These are phyloP conservation scores for Caloenas nicobarica DNA, from an alignment of 2,113 vertebrate species.

Conservation along the genomic window DNA sequence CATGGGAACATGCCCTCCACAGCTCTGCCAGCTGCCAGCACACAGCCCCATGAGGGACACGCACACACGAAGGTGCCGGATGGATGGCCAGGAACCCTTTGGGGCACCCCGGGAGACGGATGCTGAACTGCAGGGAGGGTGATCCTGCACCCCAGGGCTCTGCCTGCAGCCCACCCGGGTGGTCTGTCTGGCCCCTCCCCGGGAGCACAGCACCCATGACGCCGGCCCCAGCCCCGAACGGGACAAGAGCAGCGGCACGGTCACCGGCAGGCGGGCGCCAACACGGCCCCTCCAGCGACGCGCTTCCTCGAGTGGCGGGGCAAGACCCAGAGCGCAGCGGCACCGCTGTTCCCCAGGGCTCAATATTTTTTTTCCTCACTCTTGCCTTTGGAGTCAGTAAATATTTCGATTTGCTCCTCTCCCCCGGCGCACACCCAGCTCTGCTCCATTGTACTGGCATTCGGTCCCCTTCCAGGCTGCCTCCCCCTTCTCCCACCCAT, in stretches of 20 bases:
- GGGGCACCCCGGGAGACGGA: not conserved
- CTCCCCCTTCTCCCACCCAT: not conserved
- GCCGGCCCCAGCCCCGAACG: not conserved
- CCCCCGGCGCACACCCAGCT: not conserved
- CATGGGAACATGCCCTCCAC: fast-evolving
- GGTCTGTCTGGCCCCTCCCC: not conserved
- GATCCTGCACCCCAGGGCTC: fast-evolving
- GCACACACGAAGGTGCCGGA: not conserved
- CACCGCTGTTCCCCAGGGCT: not conserved
- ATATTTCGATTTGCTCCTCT: slow-evolving; percentile 36
- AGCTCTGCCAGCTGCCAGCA: not conserved
- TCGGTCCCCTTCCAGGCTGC: not conserved
- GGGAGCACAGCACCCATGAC: not conserved
- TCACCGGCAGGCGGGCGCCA: not conserved
- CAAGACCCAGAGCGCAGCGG: not conserved
- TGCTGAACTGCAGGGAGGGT: not conserved
- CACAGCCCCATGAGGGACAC: not conserved
- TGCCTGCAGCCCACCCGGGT: not conserved
- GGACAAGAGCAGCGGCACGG: not conserved
- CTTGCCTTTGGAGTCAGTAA: slow-evolving; percentile 25
- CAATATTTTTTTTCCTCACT: not conserved
- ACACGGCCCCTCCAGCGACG: not conserved
- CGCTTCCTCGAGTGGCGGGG: not conserved
- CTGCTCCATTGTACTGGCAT: slow-evolving; percentile 47
- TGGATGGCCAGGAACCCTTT: fast-evolving